Base-by-base conservation (phyloP, 2,113 vertebrate genomes). In the Psettodes erumei region DNA sequence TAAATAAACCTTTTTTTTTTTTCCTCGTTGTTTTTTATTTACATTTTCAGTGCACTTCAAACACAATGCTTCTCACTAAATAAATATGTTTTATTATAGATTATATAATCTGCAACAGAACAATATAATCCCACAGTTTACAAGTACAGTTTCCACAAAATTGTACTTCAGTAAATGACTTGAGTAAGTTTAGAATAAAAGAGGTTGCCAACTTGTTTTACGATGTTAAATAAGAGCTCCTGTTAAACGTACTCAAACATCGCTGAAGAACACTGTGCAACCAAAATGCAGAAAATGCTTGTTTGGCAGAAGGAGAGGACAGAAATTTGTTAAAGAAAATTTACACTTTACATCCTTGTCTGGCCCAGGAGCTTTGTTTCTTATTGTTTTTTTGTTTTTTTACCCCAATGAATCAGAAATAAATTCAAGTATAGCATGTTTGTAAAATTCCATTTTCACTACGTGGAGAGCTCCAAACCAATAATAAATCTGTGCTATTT, bases 341-440 rank as follows among this genome's bases (percentile, higher is more conserved):
- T 16, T 35, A 59, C 0, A 8, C 9, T 45, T n/a, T 48, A n/a
- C 1, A 15, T 9, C 45, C 8, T 47, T 2, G n/a, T 28, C 16
- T 42, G 25, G 25, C 13, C 3, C 16, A 28, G 5, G 16, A 30
- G 1, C 1, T 23, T 3, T 8, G n/a, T n/a, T n/a, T n/a, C n/a
- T n/a, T n/a, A n/a, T n/a, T n/a, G n/a, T n/a, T n/a, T n/a, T 3
- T 1, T 1, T 10, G 0, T 2, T 23, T 66, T 54, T 4, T 32
- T 2, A 56, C 25, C 16, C 37, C 7, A 8, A 65, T 10, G n/a
- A 28, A 21, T 55, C 18, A 68, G 7, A 42, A 9, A 33, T 21
- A 3, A 35, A 15, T 25, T 38, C 11, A 8, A 28, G n/a, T 28
- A 47, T 1, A n/a, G n/a, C n/a, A n/a, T n/a, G n/a, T n/a, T n/a